These are phyloP conservation scores for Aix galericulata DNA, from an alignment of 2,113 vertebrate genomes.

Conservation along the genomic window DNA sequence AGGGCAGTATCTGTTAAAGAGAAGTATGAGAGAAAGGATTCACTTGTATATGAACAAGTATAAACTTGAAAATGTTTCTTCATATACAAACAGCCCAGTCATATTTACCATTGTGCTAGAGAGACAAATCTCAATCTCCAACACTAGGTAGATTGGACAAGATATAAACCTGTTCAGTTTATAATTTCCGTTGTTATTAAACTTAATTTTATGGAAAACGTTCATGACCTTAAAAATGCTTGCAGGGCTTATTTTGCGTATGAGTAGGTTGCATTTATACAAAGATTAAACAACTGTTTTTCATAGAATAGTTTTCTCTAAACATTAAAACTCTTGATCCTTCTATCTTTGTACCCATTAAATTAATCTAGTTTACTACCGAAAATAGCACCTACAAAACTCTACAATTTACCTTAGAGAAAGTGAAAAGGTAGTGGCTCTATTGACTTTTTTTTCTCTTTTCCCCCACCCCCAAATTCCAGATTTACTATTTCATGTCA, in stretches of 20 bases:
- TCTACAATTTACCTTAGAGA: neutral
- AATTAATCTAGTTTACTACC: neutral
- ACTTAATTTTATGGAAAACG: neutral
- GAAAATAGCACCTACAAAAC: neutral
- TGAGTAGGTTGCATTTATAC: neutral
- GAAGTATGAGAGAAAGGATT: neutral
- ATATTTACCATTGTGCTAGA: neutral
- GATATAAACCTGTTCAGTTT: neutral
- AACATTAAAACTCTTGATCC: neutral
- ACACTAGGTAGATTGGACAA: neutral
- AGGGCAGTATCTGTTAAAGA: neutral
- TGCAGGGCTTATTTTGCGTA: neutral
- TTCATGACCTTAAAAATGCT: neutral
- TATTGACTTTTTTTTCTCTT: neutral
- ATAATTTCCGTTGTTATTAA: neutral
- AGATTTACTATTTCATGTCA: conserved; percentile 34
- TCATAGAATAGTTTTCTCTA: neutral
- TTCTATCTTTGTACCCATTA: neutral
- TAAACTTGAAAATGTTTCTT: neutral
- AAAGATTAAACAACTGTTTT: neutral
- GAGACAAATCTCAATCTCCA: neutral
- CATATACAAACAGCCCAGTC: neutral
- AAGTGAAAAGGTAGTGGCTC: conserved; percentile 4
- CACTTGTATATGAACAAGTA: neutral
- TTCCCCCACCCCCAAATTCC: neutral